Evolutionary conservation across 2,888 invertebrate species (phyloP), one percentile per base, ranked within the genome.

Genomic region (Marasmarcha lunaedactyla): DNA sequence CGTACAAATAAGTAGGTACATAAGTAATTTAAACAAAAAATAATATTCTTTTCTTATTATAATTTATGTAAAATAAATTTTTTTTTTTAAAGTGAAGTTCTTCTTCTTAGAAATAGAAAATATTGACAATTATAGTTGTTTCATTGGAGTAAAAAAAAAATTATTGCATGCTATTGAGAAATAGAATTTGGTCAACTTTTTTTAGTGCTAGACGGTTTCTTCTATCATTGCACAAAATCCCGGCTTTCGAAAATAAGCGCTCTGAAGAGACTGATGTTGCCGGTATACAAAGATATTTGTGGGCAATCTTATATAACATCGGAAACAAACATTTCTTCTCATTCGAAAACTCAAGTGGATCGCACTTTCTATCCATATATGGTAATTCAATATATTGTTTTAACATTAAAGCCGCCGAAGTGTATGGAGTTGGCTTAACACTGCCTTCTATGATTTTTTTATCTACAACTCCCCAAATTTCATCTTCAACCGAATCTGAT

Each of bases 311-410:
- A n/a, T n/a, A n/a, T n/a, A 38, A 15, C 11, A 2, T 1, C 14
- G 43, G 43, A 37, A 43, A 40, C 3, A 42, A 34, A 37, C 15
- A 12, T 42, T 46, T 42, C 25, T 40, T 39, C 1, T 42, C 37
- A 10, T 42, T 26, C 44, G 41, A 44, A 44, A 43, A 46, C 26
- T 43, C 10, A 27, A 44, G 33, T 40, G 45, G 41, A 41, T 45
- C 36, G 14, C 37, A 27, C 14, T 44, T 42, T 44, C 46, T 43
- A n/a, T 43, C 46, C 11, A 49, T 30, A 30, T 44, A 43, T 39
- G 42, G 41, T 39, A 41, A 30, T 35, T 44, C 48, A 34, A 49
- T 40, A 41, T 50, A 50, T 49, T 51, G 47, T 48, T 51, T 52
- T 1, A 50, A 41, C 40, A 52, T 42, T 11, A 45, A 36, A 36